These are phyloP conservation scores for Sphecodes monilicornis DNA, from an alignment of 2,888 invertebrate species.

Conservation along the genomic window DNA sequence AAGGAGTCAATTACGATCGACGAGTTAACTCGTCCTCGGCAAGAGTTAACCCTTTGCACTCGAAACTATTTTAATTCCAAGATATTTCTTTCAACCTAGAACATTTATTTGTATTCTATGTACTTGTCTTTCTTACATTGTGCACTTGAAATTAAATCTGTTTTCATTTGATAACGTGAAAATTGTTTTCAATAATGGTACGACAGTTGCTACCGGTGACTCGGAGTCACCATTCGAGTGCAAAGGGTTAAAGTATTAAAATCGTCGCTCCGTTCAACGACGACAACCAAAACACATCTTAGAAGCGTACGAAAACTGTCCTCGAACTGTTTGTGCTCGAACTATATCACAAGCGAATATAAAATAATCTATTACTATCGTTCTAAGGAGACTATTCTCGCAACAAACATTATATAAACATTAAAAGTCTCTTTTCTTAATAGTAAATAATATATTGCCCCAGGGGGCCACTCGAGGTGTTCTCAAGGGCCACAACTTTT, in stretches of 20 bases:
- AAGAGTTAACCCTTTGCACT: too few relatives aligned
- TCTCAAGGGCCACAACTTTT: neutral
- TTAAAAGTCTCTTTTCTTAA: neutral
- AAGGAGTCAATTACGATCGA: neutral
- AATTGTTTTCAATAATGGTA: too few relatives aligned
- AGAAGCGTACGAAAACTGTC: neutral
- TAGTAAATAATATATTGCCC: neutral
- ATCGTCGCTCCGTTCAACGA: neutral
- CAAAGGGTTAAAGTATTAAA: neutral
- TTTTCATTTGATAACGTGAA: too few relatives aligned
- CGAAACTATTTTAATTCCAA: too few relatives aligned
- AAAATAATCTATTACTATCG: neutral
- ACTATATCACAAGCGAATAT: slow-evolving; percentile 10
- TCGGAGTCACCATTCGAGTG: too few relatives aligned
- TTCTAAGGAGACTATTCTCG: neutral
- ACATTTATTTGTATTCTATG: too few relatives aligned
- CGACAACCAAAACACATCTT: neutral
- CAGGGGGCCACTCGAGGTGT: too few relatives aligned
- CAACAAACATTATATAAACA: neutral
- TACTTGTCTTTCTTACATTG: too few relatives aligned
- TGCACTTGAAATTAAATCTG: too few relatives aligned
- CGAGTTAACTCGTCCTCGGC: neutral
- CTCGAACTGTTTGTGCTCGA: slow-evolving; percentile 1
- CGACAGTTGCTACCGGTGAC: too few relatives aligned
- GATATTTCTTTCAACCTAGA: too few relatives aligned